Conservation (phyloP, 1,140 invertebrate genomes). For the Platyscapa corneri region DNA sequence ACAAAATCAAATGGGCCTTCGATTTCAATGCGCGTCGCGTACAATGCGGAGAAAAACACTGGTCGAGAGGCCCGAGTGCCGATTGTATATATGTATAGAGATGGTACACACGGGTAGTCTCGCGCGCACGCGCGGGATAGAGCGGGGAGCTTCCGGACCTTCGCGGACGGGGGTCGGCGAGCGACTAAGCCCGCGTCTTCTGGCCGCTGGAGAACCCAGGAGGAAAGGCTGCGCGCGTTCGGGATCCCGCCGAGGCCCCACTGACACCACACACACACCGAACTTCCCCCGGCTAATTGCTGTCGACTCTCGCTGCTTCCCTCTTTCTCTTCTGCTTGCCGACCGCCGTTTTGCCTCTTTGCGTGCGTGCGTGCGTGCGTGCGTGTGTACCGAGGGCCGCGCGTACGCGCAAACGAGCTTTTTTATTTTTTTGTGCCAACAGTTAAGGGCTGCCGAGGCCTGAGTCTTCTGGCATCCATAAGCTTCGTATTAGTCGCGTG, state of each 20-base stretch:
- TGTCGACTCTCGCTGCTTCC: conserved; percentile 47
- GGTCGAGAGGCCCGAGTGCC: neutral
- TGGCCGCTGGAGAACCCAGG: conserved; percentile 8
- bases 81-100: neutral
- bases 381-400: too few relatives aligned
- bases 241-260: conserved; percentile 47
- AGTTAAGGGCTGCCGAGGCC: neutral
- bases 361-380: neutral
- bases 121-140: neutral
- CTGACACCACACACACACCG: conserved; percentile 40
- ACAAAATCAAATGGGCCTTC: neutral
- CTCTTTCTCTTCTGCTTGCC: conserved; percentile 22
- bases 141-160: conserved; percentile 62
- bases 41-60: neutral
- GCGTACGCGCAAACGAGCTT: neutral
- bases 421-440: neutral
- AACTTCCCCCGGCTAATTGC: conserved; percentile 47
- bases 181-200: conserved; percentile 64
- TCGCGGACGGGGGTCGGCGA: conserved; percentile 70
- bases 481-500: neutral
- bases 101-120: neutral
- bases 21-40: neutral
- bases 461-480: neutral
- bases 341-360: neutral
- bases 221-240: conserved; percentile 48